A percentile compares a stretch with the other conserved stretches of the same genome.
These are phyloP conservation scores for Sturmia bella DNA, from an alignment of 2,888 invertebrate species.

Conservation along the genomic window DNA sequence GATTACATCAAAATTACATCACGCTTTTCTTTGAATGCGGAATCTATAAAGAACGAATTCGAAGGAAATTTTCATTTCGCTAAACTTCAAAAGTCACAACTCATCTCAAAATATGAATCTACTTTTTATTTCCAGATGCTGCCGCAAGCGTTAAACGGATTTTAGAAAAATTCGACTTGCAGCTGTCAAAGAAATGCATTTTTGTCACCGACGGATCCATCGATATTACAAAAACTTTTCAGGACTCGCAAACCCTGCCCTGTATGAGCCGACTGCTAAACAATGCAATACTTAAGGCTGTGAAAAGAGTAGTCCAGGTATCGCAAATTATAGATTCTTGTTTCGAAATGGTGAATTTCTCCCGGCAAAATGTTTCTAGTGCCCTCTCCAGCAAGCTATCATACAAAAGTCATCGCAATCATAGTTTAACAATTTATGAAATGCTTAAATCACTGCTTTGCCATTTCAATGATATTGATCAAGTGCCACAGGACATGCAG, in stretches of 20 bases:
- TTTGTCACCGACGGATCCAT: not conserved
- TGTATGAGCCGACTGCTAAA: slow-evolving; percentile 24
- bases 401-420: not conserved
- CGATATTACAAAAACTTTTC: not conserved
- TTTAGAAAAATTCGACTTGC: slow-evolving; percentile 15
- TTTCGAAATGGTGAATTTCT: not conserved
- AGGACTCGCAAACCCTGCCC: not conserved
- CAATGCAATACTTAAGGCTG: not conserved
- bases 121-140: slow-evolving; percentile 12
- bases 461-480: slow-evolving; percentile 3
- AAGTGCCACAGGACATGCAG: not conserved
- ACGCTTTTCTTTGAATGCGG: too few relatives aligned
- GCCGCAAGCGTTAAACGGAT: not conserved
- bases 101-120: not conserved
- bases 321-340: not conserved
- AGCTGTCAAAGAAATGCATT: slow-evolving; percentile 5
- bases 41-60: too few relatives aligned
- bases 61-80: not conserved
- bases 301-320: not conserved
- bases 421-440: not conserved
- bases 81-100: not conserved
- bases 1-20: too few relatives aligned
- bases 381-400: not conserved
- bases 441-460: not conserved
- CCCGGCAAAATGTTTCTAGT: not conserved